Evolutionary conservation across 2,113 vertebrate genomes (phyloP).

Genomic region (Thunnus maccoyii): DNA sequence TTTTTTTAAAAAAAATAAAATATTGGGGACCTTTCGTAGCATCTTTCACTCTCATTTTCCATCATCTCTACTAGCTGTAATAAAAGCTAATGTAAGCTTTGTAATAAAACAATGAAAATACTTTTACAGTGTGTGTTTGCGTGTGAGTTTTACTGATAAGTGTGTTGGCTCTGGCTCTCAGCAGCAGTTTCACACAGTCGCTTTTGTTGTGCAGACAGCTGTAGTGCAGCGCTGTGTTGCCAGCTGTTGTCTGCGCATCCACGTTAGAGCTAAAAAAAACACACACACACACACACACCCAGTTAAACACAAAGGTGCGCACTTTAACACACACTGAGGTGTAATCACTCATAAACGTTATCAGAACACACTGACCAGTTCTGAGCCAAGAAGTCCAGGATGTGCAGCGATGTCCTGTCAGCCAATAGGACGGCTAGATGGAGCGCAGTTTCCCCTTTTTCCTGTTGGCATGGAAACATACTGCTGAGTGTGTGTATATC

Average conservation of each 20-base stretch:
- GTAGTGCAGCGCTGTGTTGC: slow-evolving; percentile 77
- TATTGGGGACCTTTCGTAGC: too few species aligned
- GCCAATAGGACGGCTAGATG: slow-evolving; percentile 76
- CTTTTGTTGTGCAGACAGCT: slow-evolving; percentile 79
- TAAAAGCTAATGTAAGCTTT: background rate
- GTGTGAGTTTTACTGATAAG: slow-evolving; percentile 62
- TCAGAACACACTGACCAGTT: slow-evolving; percentile 68
- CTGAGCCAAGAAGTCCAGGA: slow-evolving; percentile 77
- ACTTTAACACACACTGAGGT: background rate
- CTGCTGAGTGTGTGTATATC: background rate
- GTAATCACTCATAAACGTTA: background rate
- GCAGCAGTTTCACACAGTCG: slow-evolving; percentile 78
- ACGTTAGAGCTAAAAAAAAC: slow-evolving; percentile 56
- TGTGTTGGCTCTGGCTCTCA: slow-evolving; percentile 72
- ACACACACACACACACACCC: background rate
- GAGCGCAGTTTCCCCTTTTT: slow-evolving; percentile 74
- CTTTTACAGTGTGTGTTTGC: background rate
- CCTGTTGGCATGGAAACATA: slow-evolving; percentile 60
- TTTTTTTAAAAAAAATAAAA: too few species aligned
- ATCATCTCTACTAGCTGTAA: too few species aligned
- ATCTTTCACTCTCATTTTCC: too few species aligned
- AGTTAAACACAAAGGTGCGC: background rate
- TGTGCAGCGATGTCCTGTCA: slow-evolving; percentile 75
- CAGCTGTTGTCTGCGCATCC: slow-evolving; percentile 65
- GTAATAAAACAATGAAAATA: background rate